These are phyloP conservation scores for Clytia hemisphaerica DNA, from an alignment of 30 jellyfish, hydroid and myxozoan genomes.

Conservation along the genomic window DNA sequence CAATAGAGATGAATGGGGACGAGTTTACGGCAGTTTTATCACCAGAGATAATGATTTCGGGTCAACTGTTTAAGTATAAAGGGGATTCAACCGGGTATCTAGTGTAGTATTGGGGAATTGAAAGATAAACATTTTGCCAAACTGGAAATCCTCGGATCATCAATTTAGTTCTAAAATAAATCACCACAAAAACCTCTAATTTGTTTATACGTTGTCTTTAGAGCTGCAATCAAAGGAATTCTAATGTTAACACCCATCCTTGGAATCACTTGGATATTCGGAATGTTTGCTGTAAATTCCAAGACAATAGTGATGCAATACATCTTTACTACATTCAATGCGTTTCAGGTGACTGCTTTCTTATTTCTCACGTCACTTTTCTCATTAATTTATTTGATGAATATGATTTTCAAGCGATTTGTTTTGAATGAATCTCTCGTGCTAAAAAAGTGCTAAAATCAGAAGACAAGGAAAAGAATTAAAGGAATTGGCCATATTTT, in stretches of 20 bases:
- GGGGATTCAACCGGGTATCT: background rate
- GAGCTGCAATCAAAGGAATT: conserved; percentile 91
- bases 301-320: conserved; percentile 63
- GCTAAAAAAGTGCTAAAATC: too few relatives aligned
- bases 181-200: background rate
- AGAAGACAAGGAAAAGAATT: too few relatives aligned
- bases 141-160: background rate
- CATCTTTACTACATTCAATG: conserved; percentile 57
- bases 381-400: too few relatives aligned
- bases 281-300: conserved; percentile 75
- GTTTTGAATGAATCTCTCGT: too few relatives aligned
- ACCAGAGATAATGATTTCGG: too few relatives aligned
- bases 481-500: too few relatives aligned
- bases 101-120: background rate
- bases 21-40: too few relatives aligned
- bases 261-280: conserved; percentile 88
- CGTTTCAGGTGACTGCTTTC: conserved; percentile 83
- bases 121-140: background rate
- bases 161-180: background rate
- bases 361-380: too few relatives aligned
- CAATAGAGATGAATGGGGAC: too few relatives aligned
- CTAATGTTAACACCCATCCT: conserved; percentile 76
- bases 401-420: too few relatives aligned
- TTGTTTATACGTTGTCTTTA: conserved; percentile 2
- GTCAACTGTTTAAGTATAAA: background rate